Evolutionary conservation across 1,140 invertebrate genomes (phyloP).

Genomic region (Coboldia fuscipes): DNA sequence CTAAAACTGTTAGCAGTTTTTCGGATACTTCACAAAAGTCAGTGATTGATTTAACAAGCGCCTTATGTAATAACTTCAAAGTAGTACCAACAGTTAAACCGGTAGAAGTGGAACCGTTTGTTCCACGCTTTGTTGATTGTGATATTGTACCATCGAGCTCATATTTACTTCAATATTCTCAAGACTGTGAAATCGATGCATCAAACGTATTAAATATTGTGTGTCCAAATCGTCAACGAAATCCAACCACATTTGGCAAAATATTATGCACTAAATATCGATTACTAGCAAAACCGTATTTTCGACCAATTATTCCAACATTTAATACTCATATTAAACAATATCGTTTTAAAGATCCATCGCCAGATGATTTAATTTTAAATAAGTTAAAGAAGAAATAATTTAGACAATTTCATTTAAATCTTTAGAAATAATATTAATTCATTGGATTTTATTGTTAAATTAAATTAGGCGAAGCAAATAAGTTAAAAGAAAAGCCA

Average conservation of each 20-base stretch:
- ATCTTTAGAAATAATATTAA: background rate
- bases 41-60: background rate
- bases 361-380: constrained; percentile 30
- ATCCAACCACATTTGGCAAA: background rate
- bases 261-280: constrained; percentile 19
- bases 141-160: constrained; percentile 4
- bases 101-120: constrained; percentile 4
- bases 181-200: background rate
- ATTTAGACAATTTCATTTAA: background rate
- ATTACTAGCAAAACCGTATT: too few species aligned
- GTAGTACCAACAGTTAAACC: constrained; percentile 1
- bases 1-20: too few species aligned
- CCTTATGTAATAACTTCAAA: background rate
- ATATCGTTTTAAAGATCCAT: constrained; percentile 35
- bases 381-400: constrained; percentile 8
- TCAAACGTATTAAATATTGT: background rate
- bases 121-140: constrained; percentile 12
- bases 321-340: constrained; percentile 12
- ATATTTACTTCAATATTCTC: background rate
- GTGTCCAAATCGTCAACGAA: background rate
- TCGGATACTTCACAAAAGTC: too few species aligned
- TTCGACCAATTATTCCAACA: too few species aligned
- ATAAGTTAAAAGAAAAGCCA: constrained; percentile 1
- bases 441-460: background rate
- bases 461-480: constrained; percentile 1